Conservation (phyloP, 1,140 invertebrate species). For the Euborellia annulipes region DNA sequence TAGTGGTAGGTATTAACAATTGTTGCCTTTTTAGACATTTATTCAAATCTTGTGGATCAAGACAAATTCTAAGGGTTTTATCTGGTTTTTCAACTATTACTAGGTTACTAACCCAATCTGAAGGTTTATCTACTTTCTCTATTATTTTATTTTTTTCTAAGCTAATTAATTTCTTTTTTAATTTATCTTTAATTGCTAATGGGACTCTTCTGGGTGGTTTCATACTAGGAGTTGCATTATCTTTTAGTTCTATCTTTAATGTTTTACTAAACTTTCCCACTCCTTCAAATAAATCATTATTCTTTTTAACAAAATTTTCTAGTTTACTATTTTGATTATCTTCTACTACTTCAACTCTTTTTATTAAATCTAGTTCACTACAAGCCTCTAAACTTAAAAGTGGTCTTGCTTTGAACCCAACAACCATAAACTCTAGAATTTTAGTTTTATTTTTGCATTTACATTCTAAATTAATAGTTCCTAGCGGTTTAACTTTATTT, state of each 20-base stretch:
- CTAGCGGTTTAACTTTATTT: slow-evolving; percentile 11
- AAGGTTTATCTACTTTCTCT: slow-evolving; percentile 7
- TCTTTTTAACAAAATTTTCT: neutral
- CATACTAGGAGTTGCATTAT: slow-evolving; percentile 16
- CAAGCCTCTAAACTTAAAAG: slow-evolving; percentile 11
- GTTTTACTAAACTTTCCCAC: slow-evolving; percentile 1
- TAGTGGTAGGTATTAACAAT: slow-evolving; percentile 4
- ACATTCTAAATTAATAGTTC: slow-evolving; percentile 1
- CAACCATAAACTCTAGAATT: slow-evolving; percentile 5
- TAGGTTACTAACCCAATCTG: slow-evolving; percentile 4
- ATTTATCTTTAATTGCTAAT: slow-evolving; percentile 18
- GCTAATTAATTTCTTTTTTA: slow-evolving; percentile 21
- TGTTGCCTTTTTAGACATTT: slow-evolving; percentile 3
- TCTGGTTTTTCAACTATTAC: slow-evolving; percentile 7
- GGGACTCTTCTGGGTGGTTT: slow-evolving; percentile 22
- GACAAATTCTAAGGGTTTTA: slow-evolving; percentile 5
- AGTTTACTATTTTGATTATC: neutral
- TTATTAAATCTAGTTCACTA: slow-evolving; percentile 3
- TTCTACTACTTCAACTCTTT: neutral
- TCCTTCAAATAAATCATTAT: slow-evolving; percentile 3
- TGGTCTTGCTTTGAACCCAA: slow-evolving; percentile 5
- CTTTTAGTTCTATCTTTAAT: slow-evolving; percentile 12
- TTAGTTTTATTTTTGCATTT: neutral
- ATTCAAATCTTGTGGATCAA: slow-evolving; percentile 9
- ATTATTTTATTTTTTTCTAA: slow-evolving; percentile 14